Evolutionary conservation across 2,113 vertebrate species (phyloP).

Genomic region (Thamnaconus septentrionalis): DNA sequence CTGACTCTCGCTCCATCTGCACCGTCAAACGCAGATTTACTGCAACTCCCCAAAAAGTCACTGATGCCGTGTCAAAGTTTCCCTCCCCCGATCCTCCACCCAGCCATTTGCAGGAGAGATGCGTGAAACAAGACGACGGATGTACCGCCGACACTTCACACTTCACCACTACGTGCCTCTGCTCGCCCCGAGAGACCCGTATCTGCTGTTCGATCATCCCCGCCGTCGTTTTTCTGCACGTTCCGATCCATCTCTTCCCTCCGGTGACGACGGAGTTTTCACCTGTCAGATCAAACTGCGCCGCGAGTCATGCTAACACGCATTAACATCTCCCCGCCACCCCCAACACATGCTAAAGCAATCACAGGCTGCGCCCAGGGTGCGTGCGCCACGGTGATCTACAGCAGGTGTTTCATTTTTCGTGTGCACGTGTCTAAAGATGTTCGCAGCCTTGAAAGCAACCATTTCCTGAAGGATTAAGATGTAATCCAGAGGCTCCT

Average conservation of each 20-base stretch:
- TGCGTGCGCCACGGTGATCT: constrained; percentile 30
- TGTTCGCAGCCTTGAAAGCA: constrained; percentile 32
- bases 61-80: constrained; percentile 37
- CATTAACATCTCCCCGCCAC: constrained; percentile 22
- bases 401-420: constrained; percentile 18
- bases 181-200: constrained; percentile 1
- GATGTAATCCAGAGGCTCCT: constrained; percentile 33
- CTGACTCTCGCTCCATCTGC: neutral
- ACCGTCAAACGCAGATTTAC: no score
- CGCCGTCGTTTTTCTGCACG: neutral
- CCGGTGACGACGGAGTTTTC: neutral
- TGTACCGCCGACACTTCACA: no score
- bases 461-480: constrained; percentile 53
- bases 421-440: constrained; percentile 3
- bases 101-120: constrained; percentile 30
- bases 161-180: no score
- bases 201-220: neutral
- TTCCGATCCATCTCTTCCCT: neutral
- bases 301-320: constrained; percentile 43
- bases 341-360: constrained; percentile 53
- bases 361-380: constrained; percentile 35
- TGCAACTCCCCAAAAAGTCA: no score
- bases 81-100: constrained; percentile 39
- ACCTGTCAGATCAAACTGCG: neutral
- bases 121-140: neutral